Conservation (phyloP, 2,888 invertebrate genomes). For the Synanthedon vespiformis region DNA sequence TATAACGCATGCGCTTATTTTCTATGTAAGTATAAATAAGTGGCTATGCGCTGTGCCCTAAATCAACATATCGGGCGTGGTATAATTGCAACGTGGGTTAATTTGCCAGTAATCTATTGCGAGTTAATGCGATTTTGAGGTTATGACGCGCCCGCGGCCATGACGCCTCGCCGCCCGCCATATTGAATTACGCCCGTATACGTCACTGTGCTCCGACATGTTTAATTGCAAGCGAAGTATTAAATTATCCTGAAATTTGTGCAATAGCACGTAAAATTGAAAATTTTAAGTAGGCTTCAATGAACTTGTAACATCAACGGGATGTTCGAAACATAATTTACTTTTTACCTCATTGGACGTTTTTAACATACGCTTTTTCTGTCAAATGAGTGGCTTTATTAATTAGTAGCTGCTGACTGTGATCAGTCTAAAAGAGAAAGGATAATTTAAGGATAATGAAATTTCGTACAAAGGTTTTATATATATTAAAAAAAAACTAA, state of each 20-base stretch:
- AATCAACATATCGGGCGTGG: constrained; percentile 1
- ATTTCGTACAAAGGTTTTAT: too few species aligned
- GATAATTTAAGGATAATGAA: too few species aligned
- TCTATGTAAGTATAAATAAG: neutral
- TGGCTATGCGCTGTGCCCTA: constrained; percentile 1
- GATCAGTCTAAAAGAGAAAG: too few species aligned
- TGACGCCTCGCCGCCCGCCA: constrained; percentile 25
- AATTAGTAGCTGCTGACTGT: too few species aligned
- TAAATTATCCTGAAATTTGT: constrained; percentile 5
- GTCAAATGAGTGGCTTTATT: too few species aligned
- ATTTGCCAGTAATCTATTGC: constrained; percentile 49
- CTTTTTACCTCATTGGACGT: too few species aligned
- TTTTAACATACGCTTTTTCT: too few species aligned
- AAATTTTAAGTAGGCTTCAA: neutral
- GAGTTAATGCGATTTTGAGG: constrained; percentile 49
- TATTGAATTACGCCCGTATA: constrained; percentile 34
- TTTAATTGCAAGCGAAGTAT: constrained; percentile 16
- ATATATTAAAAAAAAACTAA: too few species aligned
- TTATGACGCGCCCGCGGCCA: constrained; percentile 42
- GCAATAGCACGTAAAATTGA: neutral
- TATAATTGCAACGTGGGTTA: constrained; percentile 34
- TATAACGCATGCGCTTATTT: too few species aligned
- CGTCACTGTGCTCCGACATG: constrained; percentile 4
- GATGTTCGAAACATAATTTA: too few species aligned
- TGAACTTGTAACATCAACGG: too few species aligned